Conservation (phyloP, 1,140 invertebrate species). For the Tachypleus tridentatus region DNA sequence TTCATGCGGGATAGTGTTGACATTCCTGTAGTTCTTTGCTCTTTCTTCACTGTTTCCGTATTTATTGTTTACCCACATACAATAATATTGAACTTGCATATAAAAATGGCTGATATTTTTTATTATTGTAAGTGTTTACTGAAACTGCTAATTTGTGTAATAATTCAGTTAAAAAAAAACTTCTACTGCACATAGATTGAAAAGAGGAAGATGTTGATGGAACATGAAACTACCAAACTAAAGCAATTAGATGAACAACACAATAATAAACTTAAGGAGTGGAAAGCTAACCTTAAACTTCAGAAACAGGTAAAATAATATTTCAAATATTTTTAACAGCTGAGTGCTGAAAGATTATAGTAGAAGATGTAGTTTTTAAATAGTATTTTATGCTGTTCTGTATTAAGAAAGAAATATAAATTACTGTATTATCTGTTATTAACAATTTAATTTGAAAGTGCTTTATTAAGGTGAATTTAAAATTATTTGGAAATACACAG, state of each 20-base stretch:
- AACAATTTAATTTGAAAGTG: neutral
- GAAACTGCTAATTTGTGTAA: too few relatives aligned
- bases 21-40: too few relatives aligned
- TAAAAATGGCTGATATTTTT: too few relatives aligned
- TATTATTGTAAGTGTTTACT: too few relatives aligned
- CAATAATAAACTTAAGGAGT: constrained; percentile 67
- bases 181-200: constrained; percentile 37
- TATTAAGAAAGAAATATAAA: neutral
- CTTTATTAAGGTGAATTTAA: neutral
- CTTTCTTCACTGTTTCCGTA: too few relatives aligned
- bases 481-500: neutral
- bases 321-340: neutral
- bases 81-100: too few relatives aligned
- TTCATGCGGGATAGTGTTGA: too few relatives aligned
- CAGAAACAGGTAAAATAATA: constrained; percentile 67
- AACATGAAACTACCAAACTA: constrained; percentile 88
- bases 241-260: constrained; percentile 87
- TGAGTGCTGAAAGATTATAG: too few relatives aligned
- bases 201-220: constrained; percentile 75
- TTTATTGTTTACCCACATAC: too few relatives aligned
- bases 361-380: too few relatives aligned
- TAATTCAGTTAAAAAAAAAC: too few relatives aligned
- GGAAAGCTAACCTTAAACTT: constrained; percentile 76
- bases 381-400: too few relatives aligned
- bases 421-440: neutral